Evolutionary conservation across 2,113 vertebrate species (phyloP), one percentile per base, ranked within the genome.

Genomic region (Crotalus tigris): DNA sequence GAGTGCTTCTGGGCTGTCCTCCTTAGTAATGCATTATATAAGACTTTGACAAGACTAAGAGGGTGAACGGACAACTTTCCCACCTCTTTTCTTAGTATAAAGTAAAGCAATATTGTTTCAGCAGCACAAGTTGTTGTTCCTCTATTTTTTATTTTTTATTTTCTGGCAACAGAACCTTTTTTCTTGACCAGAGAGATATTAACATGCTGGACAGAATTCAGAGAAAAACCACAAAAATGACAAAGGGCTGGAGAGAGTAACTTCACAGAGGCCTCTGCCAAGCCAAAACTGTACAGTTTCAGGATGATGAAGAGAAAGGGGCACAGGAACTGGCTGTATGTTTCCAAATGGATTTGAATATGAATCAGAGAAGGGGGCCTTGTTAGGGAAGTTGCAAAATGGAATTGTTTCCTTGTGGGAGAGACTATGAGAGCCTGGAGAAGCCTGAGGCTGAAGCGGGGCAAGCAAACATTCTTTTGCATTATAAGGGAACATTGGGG

Each of bases 201-300:
- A 94, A 96, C 94, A 94, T 88, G 44, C 92, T 96, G 95, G 95
- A 95, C 81, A 87, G 49, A 90, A 61, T 92, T 96, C 95, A 96
- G 93, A 95, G 94, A 93, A 81, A 91, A 96, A 90, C 92, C 92
- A 94, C 89, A 94, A 93, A 57, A 95, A 86, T 0, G 89, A 94
- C 92, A 95, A 94, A 94, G 94, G 29, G 88, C 95, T 95, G 96
- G 92, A 49, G 95, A 94, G 93, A 94, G 92, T 95, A 94, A 90
- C 91, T 95, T 88, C 11, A 58, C 55, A 51, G 89, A 96, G 89
- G 64, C 49, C 92, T 89, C 15, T 58, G 58, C 91, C 91, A 75
- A 95, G 93, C 75, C 75, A 94, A 96, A 51, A 89, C 87, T 92
- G 92, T 89, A 95, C 93, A 93, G 94, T 85, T 93, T 91, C 44